A percentile compares a stretch with the other conserved stretches of the same genome.
These are phyloP conservation scores for Hippocampus comes DNA, from an alignment of 2,113 vertebrate species.

Conservation along the genomic window DNA sequence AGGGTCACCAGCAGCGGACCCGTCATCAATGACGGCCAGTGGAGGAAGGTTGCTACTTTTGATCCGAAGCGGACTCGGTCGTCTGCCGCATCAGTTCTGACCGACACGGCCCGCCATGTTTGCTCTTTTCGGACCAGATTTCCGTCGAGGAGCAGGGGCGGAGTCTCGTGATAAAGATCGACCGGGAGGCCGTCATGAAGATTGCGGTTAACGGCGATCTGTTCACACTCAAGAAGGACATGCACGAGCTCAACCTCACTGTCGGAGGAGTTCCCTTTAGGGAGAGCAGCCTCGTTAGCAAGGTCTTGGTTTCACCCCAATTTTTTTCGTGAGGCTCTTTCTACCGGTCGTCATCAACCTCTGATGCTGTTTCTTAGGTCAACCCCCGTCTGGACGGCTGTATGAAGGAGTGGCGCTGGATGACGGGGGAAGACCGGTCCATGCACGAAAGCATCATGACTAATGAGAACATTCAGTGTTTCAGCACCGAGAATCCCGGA, in stretches of 20 bases:
- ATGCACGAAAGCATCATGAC: conserved; percentile 84
- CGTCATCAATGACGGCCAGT: conserved; percentile 83
- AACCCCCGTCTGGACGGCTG: conserved; percentile 93
- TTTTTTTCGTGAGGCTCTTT: background rate
- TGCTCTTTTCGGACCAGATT: conserved; percentile 71
- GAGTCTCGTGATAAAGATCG: conserved; percentile 90
- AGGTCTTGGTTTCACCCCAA: conserved; percentile 60
- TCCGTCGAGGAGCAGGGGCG: conserved; percentile 89
- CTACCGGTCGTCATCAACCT: background rate
- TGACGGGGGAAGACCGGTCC: conserved; percentile 84
- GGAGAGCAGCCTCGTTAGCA: conserved; percentile 79
- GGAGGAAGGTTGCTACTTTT: conserved; percentile 77
- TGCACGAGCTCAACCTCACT: conserved; percentile 92
- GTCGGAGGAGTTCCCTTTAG: conserved; percentile 92
- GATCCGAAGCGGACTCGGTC: background rate
- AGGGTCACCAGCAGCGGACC: conserved; percentile 90
- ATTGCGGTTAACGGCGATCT: conserved; percentile 87
- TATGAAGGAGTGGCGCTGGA: conserved; percentile 90
- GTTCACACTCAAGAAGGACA: conserved; percentile 81
- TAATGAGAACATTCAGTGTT: conserved; percentile 91
- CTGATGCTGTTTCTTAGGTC: conserved; percentile 67
- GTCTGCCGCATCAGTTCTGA: background rate
- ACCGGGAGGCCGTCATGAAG: conserved; percentile 96
- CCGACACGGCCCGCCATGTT: background rate
- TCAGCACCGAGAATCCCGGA: conserved; percentile 76